These are phyloP conservation scores for Heterocephalus glaber DNA, from an alignment of 2,113 vertebrate genomes.

Conservation along the genomic window DNA sequence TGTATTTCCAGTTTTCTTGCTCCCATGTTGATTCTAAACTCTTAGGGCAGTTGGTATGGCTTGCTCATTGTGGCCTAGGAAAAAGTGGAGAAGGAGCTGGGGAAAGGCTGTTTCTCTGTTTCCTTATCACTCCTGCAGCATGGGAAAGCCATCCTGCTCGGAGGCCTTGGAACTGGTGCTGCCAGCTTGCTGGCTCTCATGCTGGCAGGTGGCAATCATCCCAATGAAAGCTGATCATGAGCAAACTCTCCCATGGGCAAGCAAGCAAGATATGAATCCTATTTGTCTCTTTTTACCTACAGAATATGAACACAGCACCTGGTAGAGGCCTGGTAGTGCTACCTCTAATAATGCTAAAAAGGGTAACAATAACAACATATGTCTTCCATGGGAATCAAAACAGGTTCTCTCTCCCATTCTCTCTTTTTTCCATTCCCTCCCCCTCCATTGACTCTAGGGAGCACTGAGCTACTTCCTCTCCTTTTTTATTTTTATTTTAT, in stretches of 20 bases:
- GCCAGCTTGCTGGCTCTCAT: neutral
- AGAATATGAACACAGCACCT: neutral
- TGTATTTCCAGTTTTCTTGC: neutral
- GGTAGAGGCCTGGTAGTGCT: neutral
- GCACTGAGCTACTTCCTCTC: neutral
- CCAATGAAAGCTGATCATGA: neutral
- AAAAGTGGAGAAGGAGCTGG: neutral
- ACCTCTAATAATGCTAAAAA: neutral
- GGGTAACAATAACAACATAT: neutral
- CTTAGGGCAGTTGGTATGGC: neutral
- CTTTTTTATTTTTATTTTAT: too few species aligned
- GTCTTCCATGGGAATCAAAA: neutral
- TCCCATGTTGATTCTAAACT: neutral
- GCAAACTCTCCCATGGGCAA: neutral
- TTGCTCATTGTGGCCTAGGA: neutral
- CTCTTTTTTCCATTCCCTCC: neutral
- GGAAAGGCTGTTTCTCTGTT: neutral
- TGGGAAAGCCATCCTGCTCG: neutral
- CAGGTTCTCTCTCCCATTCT: neutral
- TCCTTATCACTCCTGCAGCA: neutral
- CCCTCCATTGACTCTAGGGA: neutral
- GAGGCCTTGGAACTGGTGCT: neutral
- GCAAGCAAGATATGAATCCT: neutral
- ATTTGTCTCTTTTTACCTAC: neutral
- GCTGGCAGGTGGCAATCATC: neutral